Conservation (phyloP, 2,113 vertebrate genomes). For the Trachemys scripta region DNA sequence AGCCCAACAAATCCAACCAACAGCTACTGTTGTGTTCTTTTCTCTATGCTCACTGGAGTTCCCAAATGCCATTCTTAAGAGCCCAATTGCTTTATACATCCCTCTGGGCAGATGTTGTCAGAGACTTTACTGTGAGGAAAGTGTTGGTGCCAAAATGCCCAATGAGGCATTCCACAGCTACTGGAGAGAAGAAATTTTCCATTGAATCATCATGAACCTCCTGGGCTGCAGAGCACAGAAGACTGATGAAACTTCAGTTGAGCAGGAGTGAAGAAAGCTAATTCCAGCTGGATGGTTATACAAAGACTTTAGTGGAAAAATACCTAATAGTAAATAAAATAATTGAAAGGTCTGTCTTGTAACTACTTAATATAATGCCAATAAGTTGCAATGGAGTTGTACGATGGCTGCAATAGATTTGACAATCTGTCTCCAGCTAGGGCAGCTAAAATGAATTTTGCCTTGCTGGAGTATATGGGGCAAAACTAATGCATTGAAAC, state of each 20-base stretch:
- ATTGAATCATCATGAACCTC: not conserved
- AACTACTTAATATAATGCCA: not conserved
- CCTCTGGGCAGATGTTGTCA: conserved; percentile 19
- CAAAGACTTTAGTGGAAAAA: not conserved
- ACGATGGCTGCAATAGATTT: not conserved
- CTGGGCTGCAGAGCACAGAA: not conserved
- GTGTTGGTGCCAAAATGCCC: not conserved
- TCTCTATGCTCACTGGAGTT: conserved; percentile 38
- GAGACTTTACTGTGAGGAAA: not conserved
- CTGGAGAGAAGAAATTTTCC: not conserved
- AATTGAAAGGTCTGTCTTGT: not conserved
- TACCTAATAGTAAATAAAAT: not conserved
- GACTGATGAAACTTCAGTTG: not conserved
- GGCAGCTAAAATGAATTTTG: not conserved
- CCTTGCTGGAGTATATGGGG: not conserved
- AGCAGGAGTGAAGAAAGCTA: not conserved
- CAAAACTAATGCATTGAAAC: not conserved
- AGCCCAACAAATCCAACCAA: conserved; percentile 1
- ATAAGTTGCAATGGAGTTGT: not conserved
- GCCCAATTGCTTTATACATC: conserved; percentile 64
- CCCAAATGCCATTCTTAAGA: conserved; percentile 57
- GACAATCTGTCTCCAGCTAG: not conserved
- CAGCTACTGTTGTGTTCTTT: conserved; percentile 24
- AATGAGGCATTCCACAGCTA: not conserved
- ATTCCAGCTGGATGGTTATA: not conserved